Base-by-base conservation (phyloP, 2,113 vertebrate species). In the zebrafish (Danio rerio) region DNA sequence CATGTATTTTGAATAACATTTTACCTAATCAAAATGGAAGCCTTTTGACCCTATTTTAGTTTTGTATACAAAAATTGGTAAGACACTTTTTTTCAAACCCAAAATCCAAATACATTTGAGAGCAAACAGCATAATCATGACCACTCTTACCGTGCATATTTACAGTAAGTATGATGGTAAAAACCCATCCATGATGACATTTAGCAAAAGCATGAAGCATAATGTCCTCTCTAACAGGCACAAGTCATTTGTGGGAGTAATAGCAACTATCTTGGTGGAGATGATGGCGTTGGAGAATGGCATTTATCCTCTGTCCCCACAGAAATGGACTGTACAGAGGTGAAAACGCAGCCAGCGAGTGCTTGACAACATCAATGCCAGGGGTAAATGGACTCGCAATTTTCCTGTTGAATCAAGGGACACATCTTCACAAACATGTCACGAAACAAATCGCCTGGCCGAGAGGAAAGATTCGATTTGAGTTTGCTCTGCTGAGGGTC, bases 181-280 rank as follows among this genome's bases (percentile, higher is more conserved):
- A 73, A 83, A 72, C 31, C 78, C 50, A 77, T 83, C 49, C 66
- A 16, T 50, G 78, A 77, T 81, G 85, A 81, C 78, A 81, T 78
- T 83, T 81, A 53, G 53, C 52, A 66, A 59, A 77, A 69, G 63
- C 77, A 21, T 72, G 78, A 76, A 50, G 47, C 78, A 74, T 74
- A 78, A 59, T 81, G 78, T 77, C 43, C 50, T 81, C 76, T 81
- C 8, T 55, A 42, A 21, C 21, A 13, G 62, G 7, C 47, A 58
- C 45, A 5, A 49, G 63, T 31, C 56, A 83, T 73, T 81, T 73
- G 42, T 42, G 18, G 66, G 59, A 76, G 80, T 86, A 86, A 81
- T 80, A 81, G 81, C 3, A 4, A 73, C 70, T 68, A 70, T 82
- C 13, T 62, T 45, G 65, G n/a, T 42, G 61, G 58, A 15, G 21